Evolutionary conservation across 2,888 invertebrate species (phyloP), one percentile per base, ranked within the genome.

Genomic region (Halictus ligatus): DNA sequence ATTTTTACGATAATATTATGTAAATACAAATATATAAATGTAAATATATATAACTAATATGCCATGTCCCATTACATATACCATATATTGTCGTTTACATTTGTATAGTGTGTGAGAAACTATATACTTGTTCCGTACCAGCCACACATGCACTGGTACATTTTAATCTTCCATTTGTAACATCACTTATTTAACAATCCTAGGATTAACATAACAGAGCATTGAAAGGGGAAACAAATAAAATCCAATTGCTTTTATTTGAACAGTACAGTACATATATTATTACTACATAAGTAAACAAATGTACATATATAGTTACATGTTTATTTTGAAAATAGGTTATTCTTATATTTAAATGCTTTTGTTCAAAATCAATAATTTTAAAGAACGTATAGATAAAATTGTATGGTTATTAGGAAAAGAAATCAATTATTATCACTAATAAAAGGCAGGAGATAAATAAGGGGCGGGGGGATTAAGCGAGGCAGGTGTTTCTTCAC

Each of bases 401-500:
- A 88, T 89, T 91, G 90, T 91, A 94, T 92, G 90, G 91, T 93
- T 92, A 93, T 90, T 88, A 10, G 78, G 89, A 87, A 91, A 93
- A 90, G 89, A 91, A 78, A 88, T 78, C 81, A 85, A 90, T 87
- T 91, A 88, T 87, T 82, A 84, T 84, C 84, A 75, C 76, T 79
- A 83, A 80, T 82, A 78, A 58, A 88, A 89, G 89, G 79, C 79
- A 89, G 84, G 86, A 84, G 88, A 89, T 87, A 89, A 80, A 75
- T 91, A 92, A 92, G 89, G 92, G 91, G 92, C 92, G 91, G 91
- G 90, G 89, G 15, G 21, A 3, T 8, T 15, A 60, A 12, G 21
- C 13, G 91, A 90, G 92, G 92, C 93, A 94, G 93, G 93, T 93
- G 93, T 94, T 94, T 71, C 40, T 43, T 71, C 93, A 75, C 88